Percentiles rank a stretch among this genome's conserved stretches.
Conservation (phyloP, 1,140 invertebrate species). For the Drosophila ficusphila region DNA sequence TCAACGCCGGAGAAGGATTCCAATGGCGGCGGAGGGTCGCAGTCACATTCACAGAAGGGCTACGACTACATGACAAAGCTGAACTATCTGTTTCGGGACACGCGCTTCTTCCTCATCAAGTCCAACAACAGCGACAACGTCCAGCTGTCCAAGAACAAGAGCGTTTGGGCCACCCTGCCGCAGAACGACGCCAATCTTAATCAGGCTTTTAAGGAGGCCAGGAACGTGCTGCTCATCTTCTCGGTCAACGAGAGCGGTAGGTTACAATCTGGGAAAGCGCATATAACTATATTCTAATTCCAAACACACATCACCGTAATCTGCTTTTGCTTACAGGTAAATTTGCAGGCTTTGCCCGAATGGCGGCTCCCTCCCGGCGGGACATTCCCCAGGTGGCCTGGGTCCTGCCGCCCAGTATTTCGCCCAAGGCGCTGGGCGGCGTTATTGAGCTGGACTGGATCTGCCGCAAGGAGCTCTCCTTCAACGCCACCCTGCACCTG, state of each 20-base stretch:
- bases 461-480: constrained; percentile 96
- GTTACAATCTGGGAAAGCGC: no score
- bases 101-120: constrained; percentile 98
- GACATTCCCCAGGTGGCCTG: constrained; percentile 96
- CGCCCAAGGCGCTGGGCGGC: constrained; percentile 95
- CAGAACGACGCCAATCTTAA: constrained; percentile 98
- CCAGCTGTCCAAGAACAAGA: constrained; percentile 96
- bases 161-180: constrained; percentile 98
- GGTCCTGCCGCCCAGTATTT: constrained; percentile 97
- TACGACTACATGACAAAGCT: constrained; percentile 95
- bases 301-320: background rate
- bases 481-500: constrained; percentile 95
- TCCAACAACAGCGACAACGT: constrained; percentile 99
- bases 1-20: constrained; percentile 67
- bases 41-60: constrained; percentile 86
- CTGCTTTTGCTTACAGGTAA: constrained; percentile 84
- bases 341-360: constrained; percentile 95
- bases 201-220: constrained; percentile 95
- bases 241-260: constrained; percentile 98
- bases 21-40: constrained; percentile 58
- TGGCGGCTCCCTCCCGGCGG: constrained; percentile 93
- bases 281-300: background rate
- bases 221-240: constrained; percentile 98
- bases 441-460: constrained; percentile 99
- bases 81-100: constrained; percentile 97